Evolutionary conservation across 2,888 invertebrate genomes (phyloP), one percentile per base, ranked within the genome.

Genomic region (Drosophila meridionalis): DNA sequence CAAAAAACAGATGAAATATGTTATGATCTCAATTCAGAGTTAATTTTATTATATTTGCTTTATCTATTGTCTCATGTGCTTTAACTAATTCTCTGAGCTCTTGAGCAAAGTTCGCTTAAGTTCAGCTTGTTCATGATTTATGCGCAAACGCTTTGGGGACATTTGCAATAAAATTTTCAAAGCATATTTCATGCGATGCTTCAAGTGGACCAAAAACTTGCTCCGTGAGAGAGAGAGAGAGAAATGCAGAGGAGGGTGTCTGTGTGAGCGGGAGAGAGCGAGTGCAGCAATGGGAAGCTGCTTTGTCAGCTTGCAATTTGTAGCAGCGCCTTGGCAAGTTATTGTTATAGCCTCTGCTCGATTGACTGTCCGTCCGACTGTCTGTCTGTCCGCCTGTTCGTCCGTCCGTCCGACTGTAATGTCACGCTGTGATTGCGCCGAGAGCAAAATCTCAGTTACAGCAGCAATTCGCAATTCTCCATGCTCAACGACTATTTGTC

Each of bases 401-500:
- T 55, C 47, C n/a, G 12, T 78, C 69, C 71, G 83, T 73, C 60
- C 60, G 40, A 42, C 42, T 59, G 47, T 69, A 74, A 84, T 87
- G 85, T 80, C 89, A 85, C 76, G 83, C 82, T 89, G 88, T 71
- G 87, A 80, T 89, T 87, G 83, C 53, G 76, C 70, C 74, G 86
- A 85, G 76, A 82, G 82, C 82, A 68, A 87, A 82, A 79, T 78
- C 78, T 79, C 73, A 63, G 68, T 68, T 72, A 57, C 75, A 76
- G 36, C 43, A 42, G 30, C 50, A 26, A 59, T 60, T 73, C 68
- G 52, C 77, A 62, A 61, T 61, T 64, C 76, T 57, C 71, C 63
- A 43, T 65, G n/a, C 75, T 63, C 70, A 62, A 52, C 66, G 53
- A 69, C 80, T 70, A 75, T 80, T 80, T 72, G 70, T 87, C 87